Evolutionary conservation across 2,113 vertebrate genomes (phyloP).

Genomic region (Brienomyrus longianalis): DNA sequence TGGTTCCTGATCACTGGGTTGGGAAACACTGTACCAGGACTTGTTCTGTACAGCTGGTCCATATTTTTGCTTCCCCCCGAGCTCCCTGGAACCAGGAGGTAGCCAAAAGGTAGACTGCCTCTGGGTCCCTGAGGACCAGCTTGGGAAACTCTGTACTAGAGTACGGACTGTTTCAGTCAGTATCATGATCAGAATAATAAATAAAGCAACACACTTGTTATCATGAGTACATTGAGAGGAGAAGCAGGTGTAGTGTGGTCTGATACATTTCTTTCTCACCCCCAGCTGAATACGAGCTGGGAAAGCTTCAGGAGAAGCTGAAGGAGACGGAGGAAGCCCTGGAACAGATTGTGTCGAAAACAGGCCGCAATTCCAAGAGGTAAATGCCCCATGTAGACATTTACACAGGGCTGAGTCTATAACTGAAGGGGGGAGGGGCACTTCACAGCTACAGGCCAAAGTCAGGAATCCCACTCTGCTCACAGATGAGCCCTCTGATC

Average conservation of each 20-base stretch:
- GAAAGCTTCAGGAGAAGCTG: conserved; percentile 88
- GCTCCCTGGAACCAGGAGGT: no score
- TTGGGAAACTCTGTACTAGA: no score
- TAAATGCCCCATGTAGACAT: conserved; percentile 37
- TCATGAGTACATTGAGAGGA: neutral
- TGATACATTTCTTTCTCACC: conserved; percentile 18
- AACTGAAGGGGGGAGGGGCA: neutral
- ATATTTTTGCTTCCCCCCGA: no score
- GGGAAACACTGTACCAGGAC: no score
- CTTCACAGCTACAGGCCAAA: neutral
- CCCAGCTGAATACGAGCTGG: conserved; percentile 83
- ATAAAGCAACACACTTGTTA: neutral
- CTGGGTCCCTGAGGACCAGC: no score
- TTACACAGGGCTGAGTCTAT: neutral
- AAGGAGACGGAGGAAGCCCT: conserved; percentile 86
- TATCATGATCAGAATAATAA: neutral
- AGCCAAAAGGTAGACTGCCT: no score
- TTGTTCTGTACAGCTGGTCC: no score
- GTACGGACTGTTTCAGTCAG: neutral
- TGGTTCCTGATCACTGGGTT: no score
- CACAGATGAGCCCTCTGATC: neutral
- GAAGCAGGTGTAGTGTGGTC: neutral
- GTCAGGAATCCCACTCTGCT: neutral
- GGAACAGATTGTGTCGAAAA: conserved; percentile 82
- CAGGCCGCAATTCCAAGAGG: conserved; percentile 72